Base-by-base conservation (phyloP, 1,140 invertebrate species). In the Oryctes rhinoceros region DNA sequence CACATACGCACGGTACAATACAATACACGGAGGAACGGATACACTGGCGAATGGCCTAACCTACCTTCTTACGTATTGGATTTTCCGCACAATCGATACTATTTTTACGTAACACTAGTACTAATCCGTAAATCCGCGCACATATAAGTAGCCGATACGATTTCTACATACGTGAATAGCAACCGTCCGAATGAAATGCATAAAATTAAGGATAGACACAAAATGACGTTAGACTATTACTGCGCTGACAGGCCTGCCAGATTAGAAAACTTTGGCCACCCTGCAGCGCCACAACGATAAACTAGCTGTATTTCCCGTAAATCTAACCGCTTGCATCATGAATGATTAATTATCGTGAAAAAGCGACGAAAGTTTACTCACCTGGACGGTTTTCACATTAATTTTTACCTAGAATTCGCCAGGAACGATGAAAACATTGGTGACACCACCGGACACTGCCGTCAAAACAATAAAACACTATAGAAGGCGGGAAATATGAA, bases 201-300 rank as follows among this genome's bases (percentile, higher is more conserved):
- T 53, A 78, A 53, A 76, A 78, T 78, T 78, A 76, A 20, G 75
- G 75, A 76, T 78, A 78, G 47, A 78, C 77, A 78, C 77, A 78
- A 78, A 78, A 78, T 78, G 77, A 78, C 77, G 77, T 78, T 78
- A 59, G 77, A 78, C 35, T 53, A 76, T 76, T 47, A 76, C 47
- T 76, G 65, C 65, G 75, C 18, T 35, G 49, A 35, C 77, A 78
- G 77, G 39, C 15, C 49, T 78, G 49, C 77, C 77, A 78, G 49
- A 53, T 20, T 78, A 78, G 48, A 78, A 78, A 78, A 18, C 24
- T 59, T 53, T 30, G 47, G 18, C 10, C 49, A 37, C 77, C 77
- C 77, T 78, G 47, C 77, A 59, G 49, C 77, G 77, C 77, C 77
- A 78, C 77, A 78, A 78, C 20, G 49, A 78, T 30, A 30, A 76